Conservation (phyloP, 2,888 invertebrate species). For the Drosophila prostipennis region DNA sequence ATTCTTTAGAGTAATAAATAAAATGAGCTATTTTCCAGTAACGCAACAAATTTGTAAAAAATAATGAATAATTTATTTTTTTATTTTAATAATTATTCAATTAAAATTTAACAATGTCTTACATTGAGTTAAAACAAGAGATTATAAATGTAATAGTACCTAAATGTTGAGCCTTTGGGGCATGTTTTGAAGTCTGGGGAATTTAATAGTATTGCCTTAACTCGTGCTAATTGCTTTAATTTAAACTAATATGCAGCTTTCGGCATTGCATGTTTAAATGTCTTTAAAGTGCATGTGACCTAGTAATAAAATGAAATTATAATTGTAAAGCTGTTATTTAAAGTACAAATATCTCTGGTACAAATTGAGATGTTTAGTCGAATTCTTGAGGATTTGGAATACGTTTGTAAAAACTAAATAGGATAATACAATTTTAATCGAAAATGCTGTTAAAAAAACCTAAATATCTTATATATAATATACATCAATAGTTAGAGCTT, state of each 20-base stretch:
- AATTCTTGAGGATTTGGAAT: background rate
- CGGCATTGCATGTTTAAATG: background rate
- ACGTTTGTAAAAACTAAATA: too few relatives aligned
- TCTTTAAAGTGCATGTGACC: conserved; percentile 4
- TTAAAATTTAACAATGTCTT: too few relatives aligned
- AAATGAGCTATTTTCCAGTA: too few relatives aligned
- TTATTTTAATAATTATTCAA: too few relatives aligned
- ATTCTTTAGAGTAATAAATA: too few relatives aligned
- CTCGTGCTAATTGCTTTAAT: conserved; percentile 17
- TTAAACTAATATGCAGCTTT: conserved; percentile 13
- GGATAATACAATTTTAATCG: too few relatives aligned
- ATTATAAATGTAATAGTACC: background rate
- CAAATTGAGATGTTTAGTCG: background rate
- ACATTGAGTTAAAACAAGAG: too few relatives aligned
- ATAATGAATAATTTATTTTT: too few relatives aligned
- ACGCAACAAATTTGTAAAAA: too few relatives aligned
- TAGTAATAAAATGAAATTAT: conserved; percentile 8
- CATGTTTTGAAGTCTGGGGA: background rate
- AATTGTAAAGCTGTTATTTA: conserved; percentile 2
- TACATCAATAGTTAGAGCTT: too few relatives aligned
- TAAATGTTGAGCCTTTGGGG: background rate
- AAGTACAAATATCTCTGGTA: background rate
- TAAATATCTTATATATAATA: too few relatives aligned
- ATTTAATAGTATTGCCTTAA: background rate
- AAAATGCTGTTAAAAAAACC: too few relatives aligned